phyloP scores from a whole-genome alignment of 1,140 invertebrate species.

The Oryctes rhinoceros region DNA sequence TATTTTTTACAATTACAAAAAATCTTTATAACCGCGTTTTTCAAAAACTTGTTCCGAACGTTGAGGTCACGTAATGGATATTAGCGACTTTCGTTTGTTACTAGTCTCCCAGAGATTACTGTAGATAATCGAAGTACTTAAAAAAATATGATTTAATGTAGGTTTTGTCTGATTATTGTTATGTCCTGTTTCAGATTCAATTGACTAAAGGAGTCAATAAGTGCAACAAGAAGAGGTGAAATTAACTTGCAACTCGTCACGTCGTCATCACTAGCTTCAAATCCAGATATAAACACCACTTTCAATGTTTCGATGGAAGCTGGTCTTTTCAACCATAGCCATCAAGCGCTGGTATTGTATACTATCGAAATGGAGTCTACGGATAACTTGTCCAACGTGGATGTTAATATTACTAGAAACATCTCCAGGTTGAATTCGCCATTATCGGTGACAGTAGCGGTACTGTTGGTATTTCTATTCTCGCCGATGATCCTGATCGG shows the following conservation, averaged over 20 bases:
- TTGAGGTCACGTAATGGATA: too few relatives aligned
- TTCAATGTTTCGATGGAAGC: constrained; percentile 54
- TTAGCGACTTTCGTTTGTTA: too few relatives aligned
- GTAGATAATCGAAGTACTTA: too few relatives aligned
- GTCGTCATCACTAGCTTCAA: constrained; percentile 24
- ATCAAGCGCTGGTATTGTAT: constrained; percentile 52
- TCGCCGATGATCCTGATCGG: constrained; percentile 67
- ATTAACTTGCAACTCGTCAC: constrained; percentile 16
- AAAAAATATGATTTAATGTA: too few relatives aligned
- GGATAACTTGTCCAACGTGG: constrained; percentile 50
- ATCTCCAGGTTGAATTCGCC: constrained; percentile 57
- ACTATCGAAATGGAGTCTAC: constrained; percentile 47
- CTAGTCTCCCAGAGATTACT: too few relatives aligned
- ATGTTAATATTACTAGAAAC: constrained; percentile 52
- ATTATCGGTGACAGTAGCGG: constrained; percentile 62
- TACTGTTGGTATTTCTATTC: constrained; percentile 66
- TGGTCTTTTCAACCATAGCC: constrained; percentile 51
- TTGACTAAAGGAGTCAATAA: background rate
- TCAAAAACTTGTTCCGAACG: too few relatives aligned
- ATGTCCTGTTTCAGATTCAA: background rate
- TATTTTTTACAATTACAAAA: too few relatives aligned
- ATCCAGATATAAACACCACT: constrained; percentile 28
- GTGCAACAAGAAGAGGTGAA: background rate
- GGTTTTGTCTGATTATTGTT: background rate
- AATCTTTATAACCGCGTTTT: too few relatives aligned